Evolutionary conservation across 2,797 vertebrate genomes (phyloP), one percentile per base, ranked within the genome.

Genomic region (Babyrousa celebensis): DNA sequence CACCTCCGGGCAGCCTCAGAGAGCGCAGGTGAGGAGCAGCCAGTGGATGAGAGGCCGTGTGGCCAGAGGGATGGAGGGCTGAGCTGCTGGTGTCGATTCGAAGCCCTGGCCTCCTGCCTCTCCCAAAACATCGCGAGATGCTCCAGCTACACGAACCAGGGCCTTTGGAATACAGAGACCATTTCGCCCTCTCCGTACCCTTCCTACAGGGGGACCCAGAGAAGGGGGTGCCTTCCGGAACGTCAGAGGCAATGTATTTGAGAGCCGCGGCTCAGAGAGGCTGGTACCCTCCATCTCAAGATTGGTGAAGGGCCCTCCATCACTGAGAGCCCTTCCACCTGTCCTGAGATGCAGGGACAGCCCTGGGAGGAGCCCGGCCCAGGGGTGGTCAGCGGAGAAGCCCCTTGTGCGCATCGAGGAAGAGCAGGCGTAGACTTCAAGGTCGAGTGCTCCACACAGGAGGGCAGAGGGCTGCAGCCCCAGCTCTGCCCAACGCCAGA

Each of bases 381-480:
- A 20, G 9, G 12, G 80, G 6, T 1, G 0, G 8, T 36, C 56
- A 27, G 14, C 1, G 0, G 18, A 14, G 36, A 1, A 27, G 20
- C 6, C 29, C 40, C 18, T 1, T 1, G 7, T 43, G 67, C 7
- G 10, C 48, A 1, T 5, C 16, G 52, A 56, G 56, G 18, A 32
- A n/a, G 7, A 21, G 6, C 4, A 5, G 25, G 36, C 0, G 0
- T 3, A 48, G 20, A 54, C 5, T 12, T 52, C 83, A 63, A 77
- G 87, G n/a, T 36, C 54, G 1, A 54, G 62, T 12, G 70, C 58
- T 17, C 18, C 0, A 54, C 3, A 1, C 17, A 54, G 84, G 9
- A 4, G 0, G 9, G 6, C 2, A 15, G 68, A n/a, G 23, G n/a
- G 15, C 43, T 1, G 4, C 1, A 12, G 18, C 40, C 36, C 36